Percentiles rank a stretch among this genome's conserved stretches.
These are phyloP conservation scores for Ambastaia sidthimunki DNA, from an alignment of 2,797 vertebrate genomes.

Conservation along the genomic window DNA sequence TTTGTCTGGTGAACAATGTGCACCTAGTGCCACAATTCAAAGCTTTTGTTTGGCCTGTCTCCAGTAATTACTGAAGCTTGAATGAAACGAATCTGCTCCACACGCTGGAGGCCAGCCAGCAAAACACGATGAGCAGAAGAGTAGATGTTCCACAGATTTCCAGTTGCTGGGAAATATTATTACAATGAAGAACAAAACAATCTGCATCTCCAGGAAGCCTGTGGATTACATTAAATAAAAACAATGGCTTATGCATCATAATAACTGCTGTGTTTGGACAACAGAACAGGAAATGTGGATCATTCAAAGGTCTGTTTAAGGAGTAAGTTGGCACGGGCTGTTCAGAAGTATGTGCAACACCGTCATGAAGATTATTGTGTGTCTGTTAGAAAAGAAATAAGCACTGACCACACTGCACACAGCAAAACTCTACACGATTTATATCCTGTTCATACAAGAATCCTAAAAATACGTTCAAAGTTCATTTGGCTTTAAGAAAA, in stretches of 20 bases:
- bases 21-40: conserved; percentile 64
- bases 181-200: not conserved
- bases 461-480: conserved; percentile 66
- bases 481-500: conserved; percentile 55
- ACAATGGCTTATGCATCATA: not conserved
- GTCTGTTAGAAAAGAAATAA: conserved; percentile 31
- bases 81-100: conserved; percentile 51
- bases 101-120: conserved; percentile 53
- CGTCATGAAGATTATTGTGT: conserved; percentile 38
- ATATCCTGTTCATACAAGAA: conserved; percentile 64
- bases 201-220: conserved; percentile 13
- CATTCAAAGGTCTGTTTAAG: conserved; percentile 49
- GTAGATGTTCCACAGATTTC: conserved; percentile 26
- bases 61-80: conserved; percentile 68
- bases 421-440: conserved; percentile 68
- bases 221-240: not conserved
- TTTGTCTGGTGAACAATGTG: conserved; percentile 76
- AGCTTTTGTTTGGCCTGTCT: conserved; percentile 72
- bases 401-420: conserved; percentile 36
- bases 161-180: conserved; percentile 12
- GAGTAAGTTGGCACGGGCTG: conserved; percentile 51
- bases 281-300: conserved; percentile 22
- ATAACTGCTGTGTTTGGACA: not conserved
- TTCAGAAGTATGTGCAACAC: conserved; percentile 59
- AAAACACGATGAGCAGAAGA: conserved; percentile 60